Percentiles rank a stretch among this genome's conserved stretches.
Evolutionary conservation across 2,888 invertebrate genomes (phyloP).

Genomic region (Drosophila seclusa): DNA sequence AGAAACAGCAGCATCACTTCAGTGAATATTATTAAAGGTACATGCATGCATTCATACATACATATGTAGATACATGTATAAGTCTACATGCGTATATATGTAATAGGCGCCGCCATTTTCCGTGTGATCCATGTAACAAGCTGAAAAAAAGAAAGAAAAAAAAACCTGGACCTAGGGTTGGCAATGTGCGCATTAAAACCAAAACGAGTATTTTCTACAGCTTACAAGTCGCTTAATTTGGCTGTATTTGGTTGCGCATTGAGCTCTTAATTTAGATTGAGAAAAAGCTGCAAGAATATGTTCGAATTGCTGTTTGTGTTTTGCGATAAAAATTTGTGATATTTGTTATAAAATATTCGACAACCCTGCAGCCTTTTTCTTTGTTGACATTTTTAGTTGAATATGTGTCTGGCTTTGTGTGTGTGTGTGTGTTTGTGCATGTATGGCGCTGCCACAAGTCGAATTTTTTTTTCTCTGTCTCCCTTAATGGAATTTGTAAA

Average conservation of each 20-base stretch:
- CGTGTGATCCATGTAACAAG: constrained; percentile 74
- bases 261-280: background rate
- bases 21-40: constrained; percentile 76
- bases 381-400: constrained; percentile 61
- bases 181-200: constrained; percentile 41
- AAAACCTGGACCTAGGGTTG: constrained; percentile 68
- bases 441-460: constrained; percentile 35
- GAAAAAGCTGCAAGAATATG: constrained; percentile 6
- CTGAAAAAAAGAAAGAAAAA: constrained; percentile 38
- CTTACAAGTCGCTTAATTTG: background rate
- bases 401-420: constrained; percentile 36
- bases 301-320: constrained; percentile 1
- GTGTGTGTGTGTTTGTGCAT: constrained; percentile 31
- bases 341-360: constrained; percentile 37
- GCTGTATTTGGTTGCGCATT: background rate
- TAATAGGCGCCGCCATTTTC: constrained; percentile 76
- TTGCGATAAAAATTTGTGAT: constrained; percentile 8
- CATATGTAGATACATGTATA: constrained; percentile 1
- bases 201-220: constrained; percentile 18
- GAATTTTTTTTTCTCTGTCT: constrained; percentile 3
- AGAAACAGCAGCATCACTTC: constrained; percentile 51
- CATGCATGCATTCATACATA: constrained; percentile 49
- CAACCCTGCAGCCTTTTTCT: constrained; percentile 63
- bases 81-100: constrained; percentile 48
- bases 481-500: constrained; percentile 1